Evolutionary conservation across 2,888 invertebrate genomes (phyloP), one percentile per base, ranked within the genome.

Genomic region (Tromatobia lineatoria): DNA sequence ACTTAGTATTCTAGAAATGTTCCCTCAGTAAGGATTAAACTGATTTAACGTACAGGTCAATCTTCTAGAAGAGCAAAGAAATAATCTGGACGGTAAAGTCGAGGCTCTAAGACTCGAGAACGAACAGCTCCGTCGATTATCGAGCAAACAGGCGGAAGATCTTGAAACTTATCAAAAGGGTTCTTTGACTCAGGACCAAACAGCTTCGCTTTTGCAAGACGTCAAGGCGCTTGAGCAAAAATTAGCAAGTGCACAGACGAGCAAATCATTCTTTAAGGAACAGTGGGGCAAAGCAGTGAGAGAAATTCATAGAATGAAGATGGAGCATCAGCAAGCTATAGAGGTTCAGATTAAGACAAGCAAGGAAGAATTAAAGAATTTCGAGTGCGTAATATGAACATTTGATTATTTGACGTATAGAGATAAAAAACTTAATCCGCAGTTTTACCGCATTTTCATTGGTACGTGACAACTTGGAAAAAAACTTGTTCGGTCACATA

Each of bases 261-360:
- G 96, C 50, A 97, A 97, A 92, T 94, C 95, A 15, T 97, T 96
- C 91, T 97, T 97, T 93, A 97, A 97, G 90, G 96, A 96, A 88
- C 96, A 97, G 90, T 97, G 97, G 96, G 95, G 95, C 1, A 95
- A 95, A 84, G 95, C 96, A 0, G 95, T 96, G 2, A 94, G 96
- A 0, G 97, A 97, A 89, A 94, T 97, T 75, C 97, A 97, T 84
- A 94, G 94, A 59, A 91, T 95, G 82, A 96, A 96, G 90, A 94
- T 94, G 54, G 94, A 94, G 90, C 94, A 95, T 82, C 94, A 96
- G 54, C 93, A 94, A 70, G 94, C 94, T 54, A 92, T 95, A 88
- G 94, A 96, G 80, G 90, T 93, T 8, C 95, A 95, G 88, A 94
- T 95, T 23, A 94, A 94, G 80, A 94, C 92, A 1, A 95, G 95